Base-by-base conservation (phyloP, 2,888 invertebrate genomes). In the Thelaira solivaga region DNA sequence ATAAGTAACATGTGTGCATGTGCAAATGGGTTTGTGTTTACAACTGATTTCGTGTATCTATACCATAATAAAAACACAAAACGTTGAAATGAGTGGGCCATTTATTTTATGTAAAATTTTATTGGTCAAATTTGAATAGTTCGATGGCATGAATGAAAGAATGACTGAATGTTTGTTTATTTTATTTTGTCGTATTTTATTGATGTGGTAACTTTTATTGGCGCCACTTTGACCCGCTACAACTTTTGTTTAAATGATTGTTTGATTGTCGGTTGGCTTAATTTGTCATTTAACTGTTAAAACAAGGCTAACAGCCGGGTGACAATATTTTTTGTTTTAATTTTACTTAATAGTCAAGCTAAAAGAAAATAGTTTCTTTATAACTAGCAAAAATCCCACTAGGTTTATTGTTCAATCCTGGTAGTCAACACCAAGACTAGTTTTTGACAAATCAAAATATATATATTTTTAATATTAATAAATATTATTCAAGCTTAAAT, bases 211-310 rank as follows among this genome's bases (percentile, higher is more conserved):
- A 51, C 67, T 22, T 68, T 62, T 59, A 61, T 65, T 73, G 77
- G 77, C 77, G 77, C 77, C 77, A 73, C 57, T 34, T 41, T 68
- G 72, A 73, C 62, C 77, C 53, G 53, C 61, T 64, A 64, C 64
- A 73, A 69, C 45, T 65, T 69, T 49, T 62, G 10, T 51, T 49
- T 4, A 45, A n/a, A n/a, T n/a, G n/a, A n/a, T n/a, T n/a, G 18
- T 10, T 45, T 5, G 20, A 39, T 24, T 43, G n/a, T n/a, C n/a
- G n/a, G n/a, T n/a, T n/a, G 39, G 26, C 43, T 67, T 53, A 16
- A 7, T 45, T 65, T 31, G 7, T 31, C 47, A 16, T 36, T 62
- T 10, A 36, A 22, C 2, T 26, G 24, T 64, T 72, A 47, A 57
- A 55, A 57, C 47, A 47, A 39, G 45, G 13, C 31, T 11, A n/a